Evolutionary conservation across 2,797 vertebrate species (phyloP), one percentile per base, ranked within the genome.

Genomic region (Gymnopithys bicolor): DNA sequence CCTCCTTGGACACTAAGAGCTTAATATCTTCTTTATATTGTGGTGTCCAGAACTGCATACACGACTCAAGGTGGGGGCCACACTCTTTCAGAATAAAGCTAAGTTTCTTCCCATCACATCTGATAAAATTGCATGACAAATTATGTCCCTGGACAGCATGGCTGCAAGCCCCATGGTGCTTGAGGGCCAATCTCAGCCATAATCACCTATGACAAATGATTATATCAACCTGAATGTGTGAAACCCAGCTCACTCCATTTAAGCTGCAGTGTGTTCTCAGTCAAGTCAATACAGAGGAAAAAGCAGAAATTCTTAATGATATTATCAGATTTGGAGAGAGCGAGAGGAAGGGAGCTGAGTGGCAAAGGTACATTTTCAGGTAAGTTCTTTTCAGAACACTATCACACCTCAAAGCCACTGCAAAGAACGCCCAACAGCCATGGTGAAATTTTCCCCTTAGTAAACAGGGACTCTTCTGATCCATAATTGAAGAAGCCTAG

Each of bases 111-210:
- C 33, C 32, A 46, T 30, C 30, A 19, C 1, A 2, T 15, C 32
- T 52, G 37, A 12, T 18, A 49, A 87, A 84, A n/a, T n/a, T 35
- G 32, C 43, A 79, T 59, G 43, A 64, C 45, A 19, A 56, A 35
- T 14, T 14, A n/a, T 6, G 21, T 41, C n/a, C n/a, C 49, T 49
- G 23, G n/a, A 63, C 16, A 80, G 35, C 23, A 25, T 0, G 0
- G 24, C 35, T 64, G 25, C 60, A 77, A 73, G 13, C 9, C 32
- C 15, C 28, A 10, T 33, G 32, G 32, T 43, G 48, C 25, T 6
- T 23, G 7, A 43, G 33, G 17, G 24, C 19, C 17, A 80, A 55
- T 41, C 52, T 41, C n/a, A 80, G 85, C 30, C 49, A 19, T 35
- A 25, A 67, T 22, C 25, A 91, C 19, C 0, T 5, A 53, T 21